Evolutionary conservation across 2,888 invertebrate species (phyloP).

Genomic region (Philhelius pedissequus): DNA sequence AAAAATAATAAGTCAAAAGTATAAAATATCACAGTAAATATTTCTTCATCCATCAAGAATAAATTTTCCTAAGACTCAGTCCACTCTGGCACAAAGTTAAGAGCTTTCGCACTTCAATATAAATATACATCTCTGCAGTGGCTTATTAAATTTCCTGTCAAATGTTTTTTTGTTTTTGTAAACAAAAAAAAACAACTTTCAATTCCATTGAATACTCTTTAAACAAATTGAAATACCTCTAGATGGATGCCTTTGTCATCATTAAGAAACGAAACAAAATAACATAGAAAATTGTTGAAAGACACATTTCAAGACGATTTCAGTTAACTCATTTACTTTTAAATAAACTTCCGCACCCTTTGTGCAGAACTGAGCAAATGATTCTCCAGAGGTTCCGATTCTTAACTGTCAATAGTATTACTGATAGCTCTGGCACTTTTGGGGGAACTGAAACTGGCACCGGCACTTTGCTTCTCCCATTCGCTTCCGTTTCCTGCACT

Average conservation of each 20-base stretch:
- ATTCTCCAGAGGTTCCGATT: constrained; percentile 2
- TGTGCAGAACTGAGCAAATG: neutral
- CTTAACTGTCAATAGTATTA: neutral
- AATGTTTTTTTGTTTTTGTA: neutral
- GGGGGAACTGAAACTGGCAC: neutral
- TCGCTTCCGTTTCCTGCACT: constrained; percentile 62
- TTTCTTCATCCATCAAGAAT: neutral
- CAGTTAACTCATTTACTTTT: constrained; percentile 54
- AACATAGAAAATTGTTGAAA: constrained; percentile 3
- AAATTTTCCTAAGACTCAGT: neutral
- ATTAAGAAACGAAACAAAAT: constrained; percentile 36
- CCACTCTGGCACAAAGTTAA: neutral
- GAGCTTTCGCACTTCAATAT: neutral
- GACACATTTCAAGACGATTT: constrained; percentile 18
- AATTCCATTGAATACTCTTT: neutral
- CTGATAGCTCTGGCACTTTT: neutral
- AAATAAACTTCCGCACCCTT: constrained; percentile 52
- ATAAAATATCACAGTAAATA: neutral
- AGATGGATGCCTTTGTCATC: neutral
- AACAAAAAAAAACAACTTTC: neutral
- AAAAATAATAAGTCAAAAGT: neutral
- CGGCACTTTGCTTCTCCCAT: neutral
- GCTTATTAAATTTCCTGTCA: neutral
- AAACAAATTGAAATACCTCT: constrained; percentile 35
- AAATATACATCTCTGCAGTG: neutral